A percentile compares a stretch with the other conserved stretches of the same genome.
These are phyloP conservation scores for Nephila pilipes DNA, from an alignment of 1,140 invertebrate species.

Conservation along the genomic window DNA sequence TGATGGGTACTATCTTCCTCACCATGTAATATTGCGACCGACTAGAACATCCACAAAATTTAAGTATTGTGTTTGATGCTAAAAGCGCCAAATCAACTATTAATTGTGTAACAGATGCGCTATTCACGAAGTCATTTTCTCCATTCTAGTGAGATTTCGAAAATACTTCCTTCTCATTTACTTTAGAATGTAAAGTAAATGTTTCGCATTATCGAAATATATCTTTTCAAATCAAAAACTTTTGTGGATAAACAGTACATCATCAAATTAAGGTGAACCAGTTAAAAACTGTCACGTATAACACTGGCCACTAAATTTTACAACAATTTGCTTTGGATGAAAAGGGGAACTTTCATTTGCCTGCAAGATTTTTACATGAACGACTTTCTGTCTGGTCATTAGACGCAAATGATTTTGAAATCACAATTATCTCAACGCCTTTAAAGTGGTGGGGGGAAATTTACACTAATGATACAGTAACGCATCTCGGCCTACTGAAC, in stretches of 20 bases:
- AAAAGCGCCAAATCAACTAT: background rate
- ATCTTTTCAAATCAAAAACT: constrained; percentile 78
- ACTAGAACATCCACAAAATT: constrained; percentile 34
- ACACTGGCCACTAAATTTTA: constrained; percentile 79
- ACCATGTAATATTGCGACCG: background rate
- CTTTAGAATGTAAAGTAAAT: constrained; percentile 78
- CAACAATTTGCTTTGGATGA: constrained; percentile 78
- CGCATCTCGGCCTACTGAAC: no score
- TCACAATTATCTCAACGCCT: background rate
- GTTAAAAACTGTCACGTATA: constrained; percentile 79
- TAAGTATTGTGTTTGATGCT: constrained; percentile 16
- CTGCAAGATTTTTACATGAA: constrained; percentile 36
- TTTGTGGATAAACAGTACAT: constrained; percentile 78
- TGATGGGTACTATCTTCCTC: constrained; percentile 21
- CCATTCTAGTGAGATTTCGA: constrained; percentile 66
- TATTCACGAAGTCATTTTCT: constrained; percentile 6
- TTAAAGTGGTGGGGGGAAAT: background rate
- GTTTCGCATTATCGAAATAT: constrained; percentile 79
- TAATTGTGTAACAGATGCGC: background rate
- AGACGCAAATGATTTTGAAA: background rate
- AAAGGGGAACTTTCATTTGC: constrained; percentile 60
- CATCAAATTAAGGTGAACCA: constrained; percentile 78
- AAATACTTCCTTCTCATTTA: constrained; percentile 75
- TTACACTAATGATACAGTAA: no score
- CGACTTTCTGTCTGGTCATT: background rate